Percentiles rank a stretch among this genome's conserved stretches.
Conservation (phyloP, 2,797 vertebrate genomes). For the Rhinella marina region DNA sequence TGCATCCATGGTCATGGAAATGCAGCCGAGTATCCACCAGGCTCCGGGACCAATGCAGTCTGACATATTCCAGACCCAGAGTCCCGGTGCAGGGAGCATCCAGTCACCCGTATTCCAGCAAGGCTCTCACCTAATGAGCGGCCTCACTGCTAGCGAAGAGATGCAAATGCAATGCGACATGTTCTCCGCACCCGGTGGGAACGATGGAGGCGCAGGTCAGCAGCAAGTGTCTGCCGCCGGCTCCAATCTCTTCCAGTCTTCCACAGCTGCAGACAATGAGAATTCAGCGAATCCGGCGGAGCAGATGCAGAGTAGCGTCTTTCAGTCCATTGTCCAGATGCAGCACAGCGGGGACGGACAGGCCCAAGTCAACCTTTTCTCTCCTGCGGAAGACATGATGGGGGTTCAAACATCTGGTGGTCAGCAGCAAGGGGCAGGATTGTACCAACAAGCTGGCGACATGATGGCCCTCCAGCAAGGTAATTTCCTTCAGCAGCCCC, state of each 20-base stretch:
- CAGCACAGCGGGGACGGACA: constrained; percentile 77
- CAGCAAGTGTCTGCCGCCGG: constrained; percentile 80
- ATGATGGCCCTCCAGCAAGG: constrained; percentile 88
- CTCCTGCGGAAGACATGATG: constrained; percentile 80
- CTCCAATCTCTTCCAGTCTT: constrained; percentile 78
- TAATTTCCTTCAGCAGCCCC: constrained; percentile 88
- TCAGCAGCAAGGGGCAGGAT: constrained; percentile 83
- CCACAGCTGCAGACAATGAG: constrained; percentile 73
- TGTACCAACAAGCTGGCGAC: constrained; percentile 90
- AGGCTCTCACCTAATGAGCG: constrained; percentile 75
- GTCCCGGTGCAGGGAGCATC: constrained; percentile 75
- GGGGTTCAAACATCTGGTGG: constrained; percentile 75
- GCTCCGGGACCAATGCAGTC: constrained; percentile 85
- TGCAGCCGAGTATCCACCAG: constrained; percentile 80
- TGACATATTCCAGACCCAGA: constrained; percentile 85
- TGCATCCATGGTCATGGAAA: constrained; percentile 80
- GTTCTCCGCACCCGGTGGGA: constrained; percentile 79
- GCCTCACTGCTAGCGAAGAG: constrained; percentile 73
- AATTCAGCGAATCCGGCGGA: constrained; percentile 75
- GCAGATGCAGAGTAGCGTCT: constrained; percentile 77
- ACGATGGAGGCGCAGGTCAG: constrained; percentile 76
- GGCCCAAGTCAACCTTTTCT: constrained; percentile 83
- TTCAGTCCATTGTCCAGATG: constrained; percentile 82
- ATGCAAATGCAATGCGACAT: constrained; percentile 91
- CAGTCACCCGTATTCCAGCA: constrained; percentile 79